Evolutionary conservation across 2,797 vertebrate genomes (phyloP).

Genomic region (Enoplosus armatus): DNA sequence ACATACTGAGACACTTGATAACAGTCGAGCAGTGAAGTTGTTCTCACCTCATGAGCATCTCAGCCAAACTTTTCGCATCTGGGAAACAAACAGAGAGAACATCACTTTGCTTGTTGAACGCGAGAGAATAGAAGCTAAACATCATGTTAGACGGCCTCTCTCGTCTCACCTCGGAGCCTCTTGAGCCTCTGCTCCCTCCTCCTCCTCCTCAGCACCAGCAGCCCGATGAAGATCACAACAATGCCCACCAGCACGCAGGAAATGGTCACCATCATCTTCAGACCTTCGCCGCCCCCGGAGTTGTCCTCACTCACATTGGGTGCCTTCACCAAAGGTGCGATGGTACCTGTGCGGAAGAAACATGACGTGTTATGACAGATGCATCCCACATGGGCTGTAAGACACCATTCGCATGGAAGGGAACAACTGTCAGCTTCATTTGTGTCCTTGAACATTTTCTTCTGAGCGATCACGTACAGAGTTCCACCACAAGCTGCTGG

Average conservation of each 20-base stretch:
- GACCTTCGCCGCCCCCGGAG: conserved; percentile 89
- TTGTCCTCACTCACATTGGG: conserved; percentile 91
- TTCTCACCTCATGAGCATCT: conserved; percentile 99
- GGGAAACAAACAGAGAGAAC: conserved; percentile 76
- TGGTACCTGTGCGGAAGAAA: conserved; percentile 88
- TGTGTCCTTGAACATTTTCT: neutral
- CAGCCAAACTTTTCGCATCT: conserved; percentile 99
- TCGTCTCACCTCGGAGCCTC: conserved; percentile 92
- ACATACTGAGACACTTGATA: neutral
- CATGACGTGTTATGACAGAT: neutral
- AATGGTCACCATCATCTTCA: conserved; percentile 99
- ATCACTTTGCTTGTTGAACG: neutral
- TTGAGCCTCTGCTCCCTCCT: conserved; percentile 96
- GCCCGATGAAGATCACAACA: conserved; percentile 91
- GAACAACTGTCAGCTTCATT: neutral
- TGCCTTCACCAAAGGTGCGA: conserved; percentile 94
- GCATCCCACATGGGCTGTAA: neutral
- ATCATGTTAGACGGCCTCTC: neutral
- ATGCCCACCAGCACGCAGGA: conserved; percentile 95
- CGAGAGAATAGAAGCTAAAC: neutral
- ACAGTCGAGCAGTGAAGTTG: neutral
- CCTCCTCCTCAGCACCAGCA: conserved; percentile 93
- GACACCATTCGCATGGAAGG: neutral
- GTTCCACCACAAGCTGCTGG: conserved; percentile 9
- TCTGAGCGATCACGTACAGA: neutral